Evolutionary conservation across 2,888 invertebrate genomes (phyloP).

Genomic region (Amphipyra berbera): DNA sequence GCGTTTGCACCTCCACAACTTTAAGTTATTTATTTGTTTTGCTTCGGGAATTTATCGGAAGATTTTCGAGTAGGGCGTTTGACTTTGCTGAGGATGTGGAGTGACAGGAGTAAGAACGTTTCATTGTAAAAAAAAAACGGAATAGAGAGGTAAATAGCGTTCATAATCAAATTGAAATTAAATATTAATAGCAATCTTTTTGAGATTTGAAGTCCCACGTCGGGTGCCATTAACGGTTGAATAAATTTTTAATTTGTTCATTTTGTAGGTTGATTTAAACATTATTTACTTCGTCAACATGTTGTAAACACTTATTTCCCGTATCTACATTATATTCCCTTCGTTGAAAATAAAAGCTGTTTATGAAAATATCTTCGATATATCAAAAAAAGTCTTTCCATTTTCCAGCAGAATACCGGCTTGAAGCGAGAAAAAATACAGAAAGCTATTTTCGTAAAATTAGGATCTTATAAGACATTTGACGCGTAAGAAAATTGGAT

Average conservation of each 20-base stretch:
- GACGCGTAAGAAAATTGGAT: conserved; percentile 81
- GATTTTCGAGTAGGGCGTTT: conserved; percentile 53
- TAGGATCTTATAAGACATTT: conserved; percentile 81
- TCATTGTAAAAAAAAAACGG: conserved; percentile 6
- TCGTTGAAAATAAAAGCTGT: conserved; percentile 20
- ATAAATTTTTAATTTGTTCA: conserved; percentile 27
- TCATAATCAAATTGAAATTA: conserved; percentile 31
- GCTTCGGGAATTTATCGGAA: conserved; percentile 67
- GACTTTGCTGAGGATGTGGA: conserved; percentile 35
- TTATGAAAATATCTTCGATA: conserved; percentile 41
- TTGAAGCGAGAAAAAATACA: conserved; percentile 66
- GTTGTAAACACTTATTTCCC: conserved; percentile 7
- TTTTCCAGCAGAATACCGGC: conserved; percentile 46
- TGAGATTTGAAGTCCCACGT: conserved; percentile 16
- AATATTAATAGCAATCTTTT: conserved; percentile 23
- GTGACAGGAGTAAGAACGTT: conserved; percentile 29
- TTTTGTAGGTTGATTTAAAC: conserved; percentile 15
- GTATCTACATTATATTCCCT: conserved; percentile 17
- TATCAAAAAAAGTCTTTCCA: conserved; percentile 34
- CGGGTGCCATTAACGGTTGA: conserved; percentile 42
- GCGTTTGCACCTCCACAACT: conserved; percentile 67
- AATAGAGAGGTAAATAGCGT: conserved; percentile 6
- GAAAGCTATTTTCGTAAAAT: conserved; percentile 77
- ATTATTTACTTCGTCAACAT: conserved; percentile 15
- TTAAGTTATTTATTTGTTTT: conserved; percentile 82